phyloP scores from a whole-genome alignment of 2,888 invertebrate species.

The Patella ulyssiponensis region DNA sequence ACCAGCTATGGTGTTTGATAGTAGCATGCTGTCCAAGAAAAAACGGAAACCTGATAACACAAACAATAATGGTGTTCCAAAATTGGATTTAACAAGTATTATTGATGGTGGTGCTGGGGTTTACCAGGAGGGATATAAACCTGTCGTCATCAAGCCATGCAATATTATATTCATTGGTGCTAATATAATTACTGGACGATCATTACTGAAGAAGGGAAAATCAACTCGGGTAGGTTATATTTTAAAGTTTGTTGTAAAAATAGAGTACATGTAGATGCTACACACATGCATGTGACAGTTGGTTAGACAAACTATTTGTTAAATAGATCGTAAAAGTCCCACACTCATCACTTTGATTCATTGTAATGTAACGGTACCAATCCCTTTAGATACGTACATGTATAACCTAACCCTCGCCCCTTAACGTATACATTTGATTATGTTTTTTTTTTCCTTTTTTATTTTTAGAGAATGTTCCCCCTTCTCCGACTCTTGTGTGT shows the following conservation, averaged over 20 bases:
- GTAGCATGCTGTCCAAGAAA: constrained; percentile 38
- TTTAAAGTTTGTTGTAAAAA: neutral
- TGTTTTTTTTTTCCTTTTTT: too few species aligned
- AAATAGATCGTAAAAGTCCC: too few species aligned
- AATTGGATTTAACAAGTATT: constrained; percentile 52
- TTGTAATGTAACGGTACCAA: too few species aligned
- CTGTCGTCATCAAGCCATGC: constrained; percentile 56
- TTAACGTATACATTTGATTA: too few species aligned
- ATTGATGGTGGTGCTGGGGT: constrained; percentile 43
- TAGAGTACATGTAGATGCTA: too few species aligned
- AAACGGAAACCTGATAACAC: constrained; percentile 33
- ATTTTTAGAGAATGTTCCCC: too few species aligned
- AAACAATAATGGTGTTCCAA: constrained; percentile 39
- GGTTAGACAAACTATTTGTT: too few species aligned
- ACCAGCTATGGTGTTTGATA: constrained; percentile 37
- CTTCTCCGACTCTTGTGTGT: too few species aligned
- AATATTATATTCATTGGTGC: constrained; percentile 61
- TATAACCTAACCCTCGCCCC: too few species aligned
- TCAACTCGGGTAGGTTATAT: constrained; percentile 45
- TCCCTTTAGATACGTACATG: too few species aligned
- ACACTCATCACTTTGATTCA: too few species aligned
- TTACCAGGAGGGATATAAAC: constrained; percentile 54
- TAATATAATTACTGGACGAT: constrained; percentile 53
- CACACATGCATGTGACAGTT: too few species aligned
- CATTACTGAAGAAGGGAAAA: constrained; percentile 52